Evolutionary conservation across 1,140 invertebrate species (phyloP), one percentile per base, ranked within the genome.

Genomic region (Euwallacea fornicatus): DNA sequence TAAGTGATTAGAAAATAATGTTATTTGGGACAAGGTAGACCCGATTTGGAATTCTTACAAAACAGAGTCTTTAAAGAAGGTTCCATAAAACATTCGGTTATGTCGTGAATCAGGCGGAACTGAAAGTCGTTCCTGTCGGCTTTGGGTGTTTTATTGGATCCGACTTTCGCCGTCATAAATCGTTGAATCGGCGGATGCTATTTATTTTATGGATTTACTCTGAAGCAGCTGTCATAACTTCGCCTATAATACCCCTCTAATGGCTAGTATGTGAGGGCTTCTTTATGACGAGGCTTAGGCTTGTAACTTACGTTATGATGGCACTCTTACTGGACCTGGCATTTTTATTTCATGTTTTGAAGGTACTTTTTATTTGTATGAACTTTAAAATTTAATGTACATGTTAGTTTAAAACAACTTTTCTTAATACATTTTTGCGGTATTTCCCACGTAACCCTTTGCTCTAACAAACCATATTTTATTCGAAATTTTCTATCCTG

Each of bases 191-290:
- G 54, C 54, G 66, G 66, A 58, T 67, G 66, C 74, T 77, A 75
- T 78, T 78, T 77, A 77, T 78, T 78, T 78, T 77, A 78, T 76
- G 63, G 71, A 60, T 67, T 75, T 65, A 47, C 72, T 60, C 66
- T 70, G 72, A 70, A 70, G 70, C 73, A 75, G 73, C 76, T 79
- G 78, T 78, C 76, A 79, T 79, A 78, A 76, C 77, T 78, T 76
- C 15, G 9, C 7, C 63, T 54, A 15, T 63, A 63, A 63, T 63
- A 47, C 60, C 11, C 43, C 21, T 13, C 46, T 65, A 54, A 54
- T 65, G 16, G 47, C 42, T 53, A 13, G 63, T 65, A 43, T 65
- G 63, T 50, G 46, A 65, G n/a, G 63, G 46, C 21, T 41, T 54
- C 63, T 41, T 54, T 64, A 50, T 64, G 15, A 13, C n/a, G 7